A percentile compares a stretch with the other conserved stretches of the same genome.
These are phyloP conservation scores for Orthosia gracilis DNA, from an alignment of 2,888 invertebrate species.

Conservation along the genomic window DNA sequence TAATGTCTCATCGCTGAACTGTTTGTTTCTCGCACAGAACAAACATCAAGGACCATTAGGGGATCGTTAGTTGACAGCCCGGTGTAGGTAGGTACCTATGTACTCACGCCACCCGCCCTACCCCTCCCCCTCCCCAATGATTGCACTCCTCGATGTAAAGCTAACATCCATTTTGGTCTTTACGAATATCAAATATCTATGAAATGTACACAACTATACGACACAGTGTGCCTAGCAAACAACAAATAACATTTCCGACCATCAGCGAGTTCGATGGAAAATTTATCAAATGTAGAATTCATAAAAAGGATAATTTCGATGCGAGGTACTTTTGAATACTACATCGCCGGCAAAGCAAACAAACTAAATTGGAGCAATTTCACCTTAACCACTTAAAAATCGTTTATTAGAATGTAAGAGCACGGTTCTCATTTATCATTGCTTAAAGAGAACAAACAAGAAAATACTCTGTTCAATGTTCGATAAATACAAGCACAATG, in stretches of 20 bases:
- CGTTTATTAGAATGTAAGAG: not conserved
- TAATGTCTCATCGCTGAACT: conserved; percentile 42
- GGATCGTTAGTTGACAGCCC: conserved; percentile 61
- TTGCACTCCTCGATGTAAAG: conserved; percentile 61
- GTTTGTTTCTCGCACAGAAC: conserved; percentile 52
- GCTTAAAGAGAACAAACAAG: not conserved
- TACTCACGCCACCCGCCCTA: conserved; percentile 35
- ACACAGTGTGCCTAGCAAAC: conserved; percentile 44
- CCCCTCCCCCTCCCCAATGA: conserved; percentile 64
- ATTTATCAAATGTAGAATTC: conserved; percentile 26
- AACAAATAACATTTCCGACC: conserved; percentile 54
- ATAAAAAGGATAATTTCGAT: conserved; percentile 26
- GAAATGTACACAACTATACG: conserved; percentile 43
- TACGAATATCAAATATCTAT: conserved; percentile 66
- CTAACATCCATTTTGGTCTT: conserved; percentile 70
- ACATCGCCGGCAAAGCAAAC: not conserved
- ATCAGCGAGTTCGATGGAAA: conserved; percentile 37
- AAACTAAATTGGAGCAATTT: not conserved
- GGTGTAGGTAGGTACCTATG: conserved; percentile 22
- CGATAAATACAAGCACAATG: not conserved
- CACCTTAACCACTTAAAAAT: not conserved
- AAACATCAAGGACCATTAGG: conserved; percentile 68
- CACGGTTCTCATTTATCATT: not conserved
- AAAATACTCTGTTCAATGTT: not conserved
- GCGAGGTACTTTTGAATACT: not conserved